A percentile compares a stretch with the other conserved stretches of the same genome.
These are phyloP conservation scores for Cerastoderma edule DNA, from an alignment of 2,888 invertebrate species.

Conservation along the genomic window DNA sequence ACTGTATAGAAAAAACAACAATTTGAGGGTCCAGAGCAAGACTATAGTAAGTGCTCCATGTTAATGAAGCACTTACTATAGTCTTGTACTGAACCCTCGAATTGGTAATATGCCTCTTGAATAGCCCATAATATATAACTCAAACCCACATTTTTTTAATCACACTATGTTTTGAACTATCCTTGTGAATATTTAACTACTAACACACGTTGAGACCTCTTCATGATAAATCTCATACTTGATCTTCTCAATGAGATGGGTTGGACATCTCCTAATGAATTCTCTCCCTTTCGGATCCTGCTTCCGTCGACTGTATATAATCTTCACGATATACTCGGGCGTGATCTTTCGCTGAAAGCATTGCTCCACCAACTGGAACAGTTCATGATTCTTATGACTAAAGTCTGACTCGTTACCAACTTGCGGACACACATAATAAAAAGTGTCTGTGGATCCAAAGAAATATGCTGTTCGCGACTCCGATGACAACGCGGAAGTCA, in stretches of 20 bases:
- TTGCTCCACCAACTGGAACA: slow-evolving; percentile 67
- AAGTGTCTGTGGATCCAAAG: slow-evolving; percentile 44
- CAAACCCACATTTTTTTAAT: too few species aligned
- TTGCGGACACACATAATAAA: slow-evolving; percentile 57
- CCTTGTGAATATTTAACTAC: slow-evolving; percentile 57
- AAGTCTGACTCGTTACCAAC: slow-evolving; percentile 51
- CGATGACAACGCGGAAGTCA: slow-evolving; percentile 44
- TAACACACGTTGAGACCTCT: slow-evolving; percentile 51
- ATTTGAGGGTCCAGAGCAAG: too few species aligned
- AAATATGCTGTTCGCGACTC: slow-evolving; percentile 48
- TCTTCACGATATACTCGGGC: slow-evolving; percentile 66
- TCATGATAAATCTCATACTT: slow-evolving; percentile 39
- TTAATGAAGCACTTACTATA: too few species aligned
- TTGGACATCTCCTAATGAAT: slow-evolving; percentile 54
- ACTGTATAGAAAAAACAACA: too few species aligned
- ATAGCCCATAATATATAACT: too few species aligned
- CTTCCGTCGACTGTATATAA: slow-evolving; percentile 67
- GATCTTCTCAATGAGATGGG: slow-evolving; percentile 50
- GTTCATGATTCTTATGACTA: slow-evolving; percentile 48
- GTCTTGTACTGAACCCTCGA: too few species aligned
- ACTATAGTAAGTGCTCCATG: too few species aligned
- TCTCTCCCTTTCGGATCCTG: slow-evolving; percentile 60
- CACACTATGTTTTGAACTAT: too few species aligned
- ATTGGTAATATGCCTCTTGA: too few species aligned
- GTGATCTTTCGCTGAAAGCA: slow-evolving; percentile 73